Evolutionary conservation across 2,888 invertebrate genomes (phyloP), one percentile per base, ranked within the genome.

Genomic region (Chydorus sphaericus): DNA sequence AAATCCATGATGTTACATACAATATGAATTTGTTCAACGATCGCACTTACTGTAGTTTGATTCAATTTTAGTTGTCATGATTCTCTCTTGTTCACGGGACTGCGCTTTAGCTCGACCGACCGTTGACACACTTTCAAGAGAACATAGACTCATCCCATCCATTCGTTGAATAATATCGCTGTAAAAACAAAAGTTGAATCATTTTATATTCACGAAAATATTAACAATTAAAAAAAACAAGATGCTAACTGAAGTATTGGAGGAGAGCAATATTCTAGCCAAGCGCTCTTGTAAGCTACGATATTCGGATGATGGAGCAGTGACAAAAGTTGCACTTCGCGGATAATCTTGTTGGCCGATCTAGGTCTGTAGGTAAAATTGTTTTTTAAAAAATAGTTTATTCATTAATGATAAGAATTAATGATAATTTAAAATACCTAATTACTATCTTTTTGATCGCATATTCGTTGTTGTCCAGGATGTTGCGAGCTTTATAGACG

Each of bases 261-360:
- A 29, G 37, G 29, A 7, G 56, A 49, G 18, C 73, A 73, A 60
- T 76, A 76, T 68, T 87, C 87, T 30, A 87, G 69, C 88, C 88
- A 88, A 0, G 87, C 86, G 0, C 82, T 82, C 71, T 87, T 86
- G 65, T 87, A 88, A 23, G 83, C 79, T 5, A 88, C 85, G 60
- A 88, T 83, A 66, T 87, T 85, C 0, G 79, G 76, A 70, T 87
- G 87, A 65, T 83, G 82, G 28, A 87, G 70, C 64, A 79, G 79
- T 0, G 88, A 86, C 61, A 87, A 77, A 2, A 84, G 83, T 70
- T 85, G 84, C 1, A 86, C 87, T 75, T 88, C 87, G 3, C 80
- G 73, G 39, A 86, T 70, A 30, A 68, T 63, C 66, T 68, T 66
- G 36, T 23, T 23, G 11, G 56, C 52, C 18, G 28, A 48, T 37